These are phyloP conservation scores for Salvelinus sp. DNA, from an alignment of 2,113 vertebrate genomes.

Conservation along the genomic window DNA sequence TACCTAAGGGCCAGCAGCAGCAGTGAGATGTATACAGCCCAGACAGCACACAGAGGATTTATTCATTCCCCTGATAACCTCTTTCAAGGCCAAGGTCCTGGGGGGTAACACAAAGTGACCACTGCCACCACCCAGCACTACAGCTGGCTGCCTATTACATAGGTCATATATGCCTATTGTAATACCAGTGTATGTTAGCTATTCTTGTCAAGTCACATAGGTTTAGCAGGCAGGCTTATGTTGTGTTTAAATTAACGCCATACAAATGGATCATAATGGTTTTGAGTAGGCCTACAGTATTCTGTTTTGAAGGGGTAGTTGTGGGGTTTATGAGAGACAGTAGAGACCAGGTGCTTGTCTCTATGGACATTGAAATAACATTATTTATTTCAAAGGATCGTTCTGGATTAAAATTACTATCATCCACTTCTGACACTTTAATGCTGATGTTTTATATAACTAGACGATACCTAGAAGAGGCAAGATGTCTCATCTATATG, in stretches of 20 bases:
- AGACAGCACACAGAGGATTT: slow-evolving; percentile 55
- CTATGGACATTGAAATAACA: no score
- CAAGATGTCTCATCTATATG: background rate
- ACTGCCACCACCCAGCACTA: background rate
- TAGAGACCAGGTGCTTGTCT: background rate
- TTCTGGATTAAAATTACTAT: no score
- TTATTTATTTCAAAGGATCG: no score
- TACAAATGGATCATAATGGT: background rate
- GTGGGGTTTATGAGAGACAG: background rate
- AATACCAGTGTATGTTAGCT: no score
- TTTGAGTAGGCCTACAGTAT: background rate
- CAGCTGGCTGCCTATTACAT: background rate
- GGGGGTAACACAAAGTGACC: slow-evolving; percentile 23
- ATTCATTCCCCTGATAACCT: slow-evolving; percentile 61
- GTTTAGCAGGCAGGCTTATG: no score
- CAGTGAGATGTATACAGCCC: slow-evolving; percentile 36
- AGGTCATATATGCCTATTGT: background rate
- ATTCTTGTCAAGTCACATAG: no score
- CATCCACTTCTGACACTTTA: background rate
- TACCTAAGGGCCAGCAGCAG: slow-evolving; percentile 40
- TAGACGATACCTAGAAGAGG: background rate
- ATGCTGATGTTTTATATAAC: no score
- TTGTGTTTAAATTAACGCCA: no score
- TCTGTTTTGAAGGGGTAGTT: background rate
- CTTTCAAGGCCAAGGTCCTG: slow-evolving; percentile 47